phyloP scores from a whole-genome alignment of 2,113 vertebrate species.

The Calyptommatus sinebrachiatus region DNA sequence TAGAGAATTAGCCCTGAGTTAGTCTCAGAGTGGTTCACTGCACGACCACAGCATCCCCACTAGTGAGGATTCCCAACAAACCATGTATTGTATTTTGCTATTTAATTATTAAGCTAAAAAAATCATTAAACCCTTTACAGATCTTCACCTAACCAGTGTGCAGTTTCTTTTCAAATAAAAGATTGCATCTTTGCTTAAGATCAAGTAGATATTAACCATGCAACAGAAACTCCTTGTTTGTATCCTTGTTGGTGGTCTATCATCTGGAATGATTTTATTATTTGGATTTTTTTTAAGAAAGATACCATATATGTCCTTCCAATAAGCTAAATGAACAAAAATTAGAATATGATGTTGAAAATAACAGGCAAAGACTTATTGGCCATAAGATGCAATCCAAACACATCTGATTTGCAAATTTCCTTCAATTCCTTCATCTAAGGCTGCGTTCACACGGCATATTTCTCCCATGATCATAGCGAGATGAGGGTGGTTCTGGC shows the following conservation, averaged over 20 bases:
- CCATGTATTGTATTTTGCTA: too few species aligned
- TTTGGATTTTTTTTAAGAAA: conserved; percentile 57
- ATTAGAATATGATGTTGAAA: conserved; percentile 41
- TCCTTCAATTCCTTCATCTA: too few species aligned
- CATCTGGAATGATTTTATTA: conserved; percentile 62
- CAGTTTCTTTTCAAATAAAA: conserved; percentile 6
- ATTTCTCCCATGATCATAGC: too few species aligned
- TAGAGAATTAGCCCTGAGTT: not conserved
- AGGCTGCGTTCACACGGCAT: too few species aligned
- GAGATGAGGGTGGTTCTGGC: too few species aligned
- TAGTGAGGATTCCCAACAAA: too few species aligned
- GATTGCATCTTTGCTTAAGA: conserved; percentile 7
- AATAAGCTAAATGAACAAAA: conserved; percentile 56
- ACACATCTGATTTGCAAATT: too few species aligned
- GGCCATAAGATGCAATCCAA: too few species aligned
- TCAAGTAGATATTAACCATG: too few species aligned
- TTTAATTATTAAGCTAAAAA: not conserved
- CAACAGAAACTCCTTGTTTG: conserved; percentile 3
- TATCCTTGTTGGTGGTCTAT: conserved; percentile 63
- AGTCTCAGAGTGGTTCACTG: too few species aligned
- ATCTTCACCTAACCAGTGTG: not conserved
- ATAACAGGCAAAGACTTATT: too few species aligned
- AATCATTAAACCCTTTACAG: conserved; percentile 11
- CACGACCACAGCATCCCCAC: too few species aligned
- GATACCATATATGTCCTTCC: conserved; percentile 59